phyloP scores from a whole-genome alignment of 2,888 invertebrate species.

The Dorcus hopei region DNA sequence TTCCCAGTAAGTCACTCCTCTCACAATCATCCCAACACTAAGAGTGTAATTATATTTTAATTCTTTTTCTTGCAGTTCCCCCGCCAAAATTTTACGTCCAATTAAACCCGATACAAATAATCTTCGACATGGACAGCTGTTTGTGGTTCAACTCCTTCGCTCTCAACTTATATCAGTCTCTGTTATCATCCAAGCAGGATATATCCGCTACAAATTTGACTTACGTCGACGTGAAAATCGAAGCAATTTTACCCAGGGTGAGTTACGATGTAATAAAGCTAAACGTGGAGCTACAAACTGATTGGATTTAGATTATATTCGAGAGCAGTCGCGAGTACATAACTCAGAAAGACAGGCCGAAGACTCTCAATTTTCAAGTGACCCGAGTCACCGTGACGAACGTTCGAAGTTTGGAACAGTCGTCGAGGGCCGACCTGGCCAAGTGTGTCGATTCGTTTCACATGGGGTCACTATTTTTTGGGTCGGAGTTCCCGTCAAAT shows the following conservation, averaged over 20 bases:
- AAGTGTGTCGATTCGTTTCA: constrained; percentile 76
- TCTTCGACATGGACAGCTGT: constrained; percentile 83
- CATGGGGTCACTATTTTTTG: constrained; percentile 70
- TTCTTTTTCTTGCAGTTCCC: constrained; percentile 68
- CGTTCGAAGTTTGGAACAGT: constrained; percentile 59
- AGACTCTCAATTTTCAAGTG: constrained; percentile 79
- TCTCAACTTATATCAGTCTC: constrained; percentile 78
- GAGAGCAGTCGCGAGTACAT: constrained; percentile 75
- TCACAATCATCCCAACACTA: neutral
- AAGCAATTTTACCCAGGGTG: constrained; percentile 92
- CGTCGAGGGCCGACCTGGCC: constrained; percentile 76
- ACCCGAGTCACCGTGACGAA: constrained; percentile 74
- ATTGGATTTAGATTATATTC: constrained; percentile 62
- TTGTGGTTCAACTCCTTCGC: constrained; percentile 94
- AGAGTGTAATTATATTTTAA: neutral
- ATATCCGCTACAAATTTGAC: constrained; percentile 47
- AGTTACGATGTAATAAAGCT: neutral
- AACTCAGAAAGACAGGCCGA: constrained; percentile 83
- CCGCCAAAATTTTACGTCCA: constrained; percentile 90
- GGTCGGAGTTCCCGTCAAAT: constrained; percentile 74
- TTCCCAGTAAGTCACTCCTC: constrained; percentile 67
- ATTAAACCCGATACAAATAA: constrained; percentile 84
- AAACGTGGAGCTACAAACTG: neutral
- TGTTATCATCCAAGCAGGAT: constrained; percentile 54
- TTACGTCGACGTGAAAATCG: constrained; percentile 83